phyloP scores from a whole-genome alignment of 53 echinoderm and acorn worm species.

The Holothuria leucospilota region DNA sequence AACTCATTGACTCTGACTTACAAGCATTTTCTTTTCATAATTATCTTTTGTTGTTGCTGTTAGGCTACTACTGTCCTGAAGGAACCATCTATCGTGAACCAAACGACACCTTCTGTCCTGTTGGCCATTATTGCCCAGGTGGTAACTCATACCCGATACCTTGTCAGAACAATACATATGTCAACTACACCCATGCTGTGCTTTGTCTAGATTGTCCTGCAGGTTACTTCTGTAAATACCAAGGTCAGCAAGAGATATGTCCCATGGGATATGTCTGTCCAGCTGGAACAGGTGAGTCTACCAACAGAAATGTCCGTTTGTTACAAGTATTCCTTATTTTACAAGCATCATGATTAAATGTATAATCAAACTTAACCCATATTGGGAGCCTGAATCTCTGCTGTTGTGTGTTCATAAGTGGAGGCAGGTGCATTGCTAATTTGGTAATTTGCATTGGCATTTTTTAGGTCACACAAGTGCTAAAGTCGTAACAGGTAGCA shows the following conservation, averaged over 20 bases:
- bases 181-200: slow-evolving; percentile 94
- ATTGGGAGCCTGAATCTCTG: no score
- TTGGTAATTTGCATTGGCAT: no score
- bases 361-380: no score
- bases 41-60: neutral
- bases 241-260: slow-evolving; percentile 81
- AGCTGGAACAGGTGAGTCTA: slow-evolving; percentile 84
- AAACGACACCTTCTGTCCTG: slow-evolving; percentile 78
- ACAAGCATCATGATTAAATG: no score
- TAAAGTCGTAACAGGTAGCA: no score
- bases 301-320: no score
- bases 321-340: no score
- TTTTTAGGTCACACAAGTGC: no score
- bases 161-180: slow-evolving; percentile 94
- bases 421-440: no score
- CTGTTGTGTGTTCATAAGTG: no score
- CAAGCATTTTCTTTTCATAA: no score
- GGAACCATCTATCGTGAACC: slow-evolving; percentile 90
- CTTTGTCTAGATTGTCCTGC: slow-evolving; percentile 89
- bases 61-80: slow-evolving; percentile 96
- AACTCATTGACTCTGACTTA: neutral
- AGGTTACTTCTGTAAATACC: slow-evolving; percentile 79
- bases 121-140: slow-evolving; percentile 92
- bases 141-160: slow-evolving; percentile 91
- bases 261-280: slow-evolving; percentile 92